phyloP scores from a whole-genome alignment of 2,888 invertebrate species.

The Chironomus tentans region DNA sequence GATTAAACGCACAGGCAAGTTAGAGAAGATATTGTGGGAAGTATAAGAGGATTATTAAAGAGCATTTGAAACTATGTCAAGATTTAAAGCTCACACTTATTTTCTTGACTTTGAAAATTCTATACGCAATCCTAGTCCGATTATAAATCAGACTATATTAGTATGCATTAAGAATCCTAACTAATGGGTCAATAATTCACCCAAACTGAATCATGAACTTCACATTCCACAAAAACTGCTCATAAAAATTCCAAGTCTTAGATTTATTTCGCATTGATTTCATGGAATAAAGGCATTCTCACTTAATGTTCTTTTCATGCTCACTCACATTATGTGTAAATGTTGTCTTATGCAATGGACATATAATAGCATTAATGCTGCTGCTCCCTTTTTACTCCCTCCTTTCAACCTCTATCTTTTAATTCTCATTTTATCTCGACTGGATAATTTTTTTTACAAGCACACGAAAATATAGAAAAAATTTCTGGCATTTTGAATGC shows the following conservation, averaged over 20 bases:
- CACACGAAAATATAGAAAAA: background rate
- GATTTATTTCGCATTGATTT: background rate
- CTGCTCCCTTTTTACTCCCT: background rate
- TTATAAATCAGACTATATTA: too few relatives aligned
- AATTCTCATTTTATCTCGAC: background rate
- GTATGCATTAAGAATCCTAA: too few relatives aligned
- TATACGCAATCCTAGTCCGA: too few relatives aligned
- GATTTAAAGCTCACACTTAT: too few relatives aligned
- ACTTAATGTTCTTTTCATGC: too few relatives aligned
- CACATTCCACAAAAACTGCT: background rate
- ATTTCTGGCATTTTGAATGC: background rate
- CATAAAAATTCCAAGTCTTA: background rate
- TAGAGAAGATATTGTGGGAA: background rate
- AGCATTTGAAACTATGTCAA: too few relatives aligned
- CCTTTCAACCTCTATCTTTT: too few relatives aligned
- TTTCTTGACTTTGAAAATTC: too few relatives aligned
- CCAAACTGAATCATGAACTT: background rate
- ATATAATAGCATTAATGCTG: background rate
- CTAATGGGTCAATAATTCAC: too few relatives aligned
- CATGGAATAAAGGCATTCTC: background rate
- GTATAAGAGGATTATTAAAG: too few relatives aligned
- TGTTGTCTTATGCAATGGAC: background rate
- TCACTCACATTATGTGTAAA: too few relatives aligned
- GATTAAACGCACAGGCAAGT: slow-evolving; percentile 13
- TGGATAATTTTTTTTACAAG: background rate